Conservation (phyloP, 2,888 invertebrate species). For the Dorcus hopei region DNA sequence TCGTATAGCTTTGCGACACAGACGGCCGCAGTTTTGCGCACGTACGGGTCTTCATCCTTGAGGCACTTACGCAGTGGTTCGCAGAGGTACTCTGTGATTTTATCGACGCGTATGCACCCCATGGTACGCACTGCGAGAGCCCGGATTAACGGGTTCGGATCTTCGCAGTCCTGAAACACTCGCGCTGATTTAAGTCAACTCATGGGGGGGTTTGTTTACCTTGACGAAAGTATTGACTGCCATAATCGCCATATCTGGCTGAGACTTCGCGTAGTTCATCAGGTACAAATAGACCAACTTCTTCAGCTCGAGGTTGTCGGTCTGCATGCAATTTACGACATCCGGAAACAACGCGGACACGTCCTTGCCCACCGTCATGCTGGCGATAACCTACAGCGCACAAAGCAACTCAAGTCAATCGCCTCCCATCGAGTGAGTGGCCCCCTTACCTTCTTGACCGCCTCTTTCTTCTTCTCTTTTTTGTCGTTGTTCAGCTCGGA, state of each 20-base stretch:
- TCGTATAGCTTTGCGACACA: slow-evolving; percentile 99
- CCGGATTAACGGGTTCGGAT: slow-evolving; percentile 97
- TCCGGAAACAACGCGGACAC: slow-evolving; percentile 98
- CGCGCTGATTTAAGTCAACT: no score
- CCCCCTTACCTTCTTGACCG: slow-evolving; percentile 89
- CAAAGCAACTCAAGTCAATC: neutral
- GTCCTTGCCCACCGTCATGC: slow-evolving; percentile 99
- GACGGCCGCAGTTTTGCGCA: slow-evolving; percentile 97
- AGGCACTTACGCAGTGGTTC: slow-evolving; percentile 94
- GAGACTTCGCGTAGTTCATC: slow-evolving; percentile 99
- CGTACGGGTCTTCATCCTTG: slow-evolving; percentile 96
- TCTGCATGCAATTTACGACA: slow-evolving; percentile 99
- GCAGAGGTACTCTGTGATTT: slow-evolving; percentile 98
- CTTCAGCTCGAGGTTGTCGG: slow-evolving; percentile 97
- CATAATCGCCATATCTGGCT: slow-evolving; percentile 99
- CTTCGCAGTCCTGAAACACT: slow-evolving; percentile 87
- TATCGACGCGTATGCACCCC: slow-evolving; percentile 99
- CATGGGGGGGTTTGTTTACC: slow-evolving; percentile 55
- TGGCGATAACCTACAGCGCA: slow-evolving; percentile 84
- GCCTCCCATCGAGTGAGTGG: neutral
- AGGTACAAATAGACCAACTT: slow-evolving; percentile 97
- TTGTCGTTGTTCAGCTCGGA: slow-evolving; percentile 99
- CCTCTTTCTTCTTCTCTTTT: slow-evolving; percentile 99
- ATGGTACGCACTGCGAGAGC: slow-evolving; percentile 98
- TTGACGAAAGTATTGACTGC: slow-evolving; percentile 99